Evolutionary conservation across 2,797 vertebrate genomes (phyloP), one percentile per base, ranked within the genome.

Genomic region (Sebastes diploproa): DNA sequence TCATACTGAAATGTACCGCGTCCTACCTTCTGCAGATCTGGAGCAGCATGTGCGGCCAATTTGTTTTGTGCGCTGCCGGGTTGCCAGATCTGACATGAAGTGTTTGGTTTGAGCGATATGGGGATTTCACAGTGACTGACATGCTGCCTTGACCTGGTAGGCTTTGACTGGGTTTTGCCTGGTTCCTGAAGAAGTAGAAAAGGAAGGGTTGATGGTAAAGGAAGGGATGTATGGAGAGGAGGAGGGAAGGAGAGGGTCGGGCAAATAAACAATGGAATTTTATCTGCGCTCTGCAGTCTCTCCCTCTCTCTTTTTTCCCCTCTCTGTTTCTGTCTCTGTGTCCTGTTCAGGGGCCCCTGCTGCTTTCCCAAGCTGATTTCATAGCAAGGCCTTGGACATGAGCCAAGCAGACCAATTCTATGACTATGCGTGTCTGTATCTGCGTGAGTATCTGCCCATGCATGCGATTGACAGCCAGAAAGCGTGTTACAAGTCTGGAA

Each of bases 311-410:
- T 79, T 46, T 75, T 66, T 25, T 72, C 81, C 81, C 71, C 60
- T 81, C 77, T 83, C 62, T 78, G 65, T 82, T 87, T 91, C 81
- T 81, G 59, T 91, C 77, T 86, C 86, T 84, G 75, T 87, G 86
- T 94, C 92, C 86, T 87, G 83, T 82, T 90, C 84, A 68, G 92
- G 46, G 89, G 89, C 83, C 91, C 90, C 91, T 46, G 81, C 85
- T 87, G 86, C 86, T 90, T 95, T 94, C 91, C 92, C 93, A 94
- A 93, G 91, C 90, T 91, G 87, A 94, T 93, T 93, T 91, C 88
- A 92, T 86, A 92, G 92, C 90, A 69, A 78, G 72, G 69, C 72
- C 25, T 90, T 93, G 94, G 93, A 89, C 34, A 12, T 23, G 36
- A 60, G 89, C 94, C 93, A 93, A 90, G 77, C 77, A 81, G 87